These are phyloP conservation scores for Ivindomyrus marchei DNA, from an alignment of 2,113 vertebrate genomes.

Conservation along the genomic window DNA sequence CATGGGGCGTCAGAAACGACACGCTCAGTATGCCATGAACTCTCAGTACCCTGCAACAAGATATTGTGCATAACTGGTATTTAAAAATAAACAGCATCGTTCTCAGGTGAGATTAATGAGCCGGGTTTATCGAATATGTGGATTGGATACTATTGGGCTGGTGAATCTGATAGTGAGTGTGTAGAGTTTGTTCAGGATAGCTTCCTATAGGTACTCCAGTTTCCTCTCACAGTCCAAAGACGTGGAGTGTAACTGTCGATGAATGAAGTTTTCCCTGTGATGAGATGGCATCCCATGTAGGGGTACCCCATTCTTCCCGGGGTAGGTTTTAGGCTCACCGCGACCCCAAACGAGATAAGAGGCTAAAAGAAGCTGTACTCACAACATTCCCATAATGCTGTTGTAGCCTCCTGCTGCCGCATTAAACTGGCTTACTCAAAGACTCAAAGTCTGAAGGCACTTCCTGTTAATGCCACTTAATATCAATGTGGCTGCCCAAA, in stretches of 20 bases:
- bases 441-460: background rate
- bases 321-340: background rate
- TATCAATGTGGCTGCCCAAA: background rate
- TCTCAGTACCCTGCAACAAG: background rate
- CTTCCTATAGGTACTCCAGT: background rate
- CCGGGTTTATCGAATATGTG: background rate
- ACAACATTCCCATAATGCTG: background rate
- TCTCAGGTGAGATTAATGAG: background rate
- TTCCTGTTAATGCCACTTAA: background rate
- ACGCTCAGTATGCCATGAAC: background rate
- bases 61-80: background rate
- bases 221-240: background rate
- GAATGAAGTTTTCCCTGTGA: background rate
- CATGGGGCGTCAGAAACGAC: background rate
- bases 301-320: background rate
- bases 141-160: background rate
- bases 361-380: background rate
- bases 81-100: background rate
- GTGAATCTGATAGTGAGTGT: background rate
- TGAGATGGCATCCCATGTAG: background rate
- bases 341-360: background rate
- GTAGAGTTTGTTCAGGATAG: background rate
- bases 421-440: background rate
- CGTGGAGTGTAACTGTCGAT: background rate
- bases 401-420: background rate